Base-by-base conservation (phyloP, 37 sponge, comb jelly and placozoan species). In the Chondrilla cf. caribensis region DNA sequence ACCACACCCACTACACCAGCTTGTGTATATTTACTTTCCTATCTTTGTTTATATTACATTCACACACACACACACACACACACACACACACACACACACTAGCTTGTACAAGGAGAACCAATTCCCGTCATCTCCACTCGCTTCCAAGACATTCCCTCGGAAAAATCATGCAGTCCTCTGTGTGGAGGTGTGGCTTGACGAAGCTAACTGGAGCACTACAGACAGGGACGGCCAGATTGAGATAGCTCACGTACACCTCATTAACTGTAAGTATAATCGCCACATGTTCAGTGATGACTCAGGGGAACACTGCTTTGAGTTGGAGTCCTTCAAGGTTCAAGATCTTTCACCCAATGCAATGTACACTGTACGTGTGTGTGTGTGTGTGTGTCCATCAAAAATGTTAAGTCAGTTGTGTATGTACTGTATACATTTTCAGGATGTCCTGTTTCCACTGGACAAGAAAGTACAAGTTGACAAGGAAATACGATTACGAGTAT, bases 131-230 rank as follows among this genome's bases (percentile, higher is more conserved):
- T 58, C 89, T 33, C 84, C 88, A 15, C 41, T 80, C 68, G 38
- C 62, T 14, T 22, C 66, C 2, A 21, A 21, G 17, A 26, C 58
- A 22, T 25, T 70, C 19, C 17, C 70, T 15, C 73, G 28, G 37
- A 58, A 70, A 37, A 55, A 86, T 40, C 88, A 88, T 19, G 86
- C 90, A 37, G 81, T 85, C n/a, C 81, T 79, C 15, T 82, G 95
- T 60, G 84, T 91, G 51, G 97, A 97, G 78, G 85, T 97, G 33
- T 97, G 94, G 95, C 58, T 97, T 58, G 97, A 91, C 33, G 92
- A 93, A 40, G 88, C 90, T 22, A 77, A 72, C 58, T 97, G 97
- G 97, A 58, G 72, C 42, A 79, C 94, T 38, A 85, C 85, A 43
- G 95, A 95, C 39, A 78, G 85, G 3, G 95, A 97, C 39, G 97